Evolutionary conservation across 1,140 invertebrate species (phyloP).

Genomic region (Wiebesia pumilae): DNA sequence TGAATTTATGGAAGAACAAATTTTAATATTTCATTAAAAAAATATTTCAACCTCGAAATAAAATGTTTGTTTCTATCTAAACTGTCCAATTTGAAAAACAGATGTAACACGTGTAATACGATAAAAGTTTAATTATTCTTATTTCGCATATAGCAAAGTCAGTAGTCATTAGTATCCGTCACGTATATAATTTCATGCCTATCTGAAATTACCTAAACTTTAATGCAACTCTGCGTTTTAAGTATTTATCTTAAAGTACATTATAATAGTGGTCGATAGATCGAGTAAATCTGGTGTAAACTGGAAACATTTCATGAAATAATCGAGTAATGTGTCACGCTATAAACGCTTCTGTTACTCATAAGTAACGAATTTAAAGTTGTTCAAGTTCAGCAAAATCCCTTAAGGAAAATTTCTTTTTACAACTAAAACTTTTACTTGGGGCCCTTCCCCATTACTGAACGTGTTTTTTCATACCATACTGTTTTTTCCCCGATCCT

Average conservation of each 20-base stretch:
- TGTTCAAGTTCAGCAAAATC: conserved; percentile 28
- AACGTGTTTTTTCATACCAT: neutral
- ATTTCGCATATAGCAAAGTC: too few species aligned
- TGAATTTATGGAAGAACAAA: too few species aligned
- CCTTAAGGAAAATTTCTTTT: conserved; percentile 35
- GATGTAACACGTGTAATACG: too few species aligned
- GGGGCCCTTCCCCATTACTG: neutral
- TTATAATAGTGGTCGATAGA: neutral
- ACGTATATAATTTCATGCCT: too few species aligned
- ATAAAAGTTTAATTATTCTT: too few species aligned
- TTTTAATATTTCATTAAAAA: too few species aligned
- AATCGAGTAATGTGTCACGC: neutral
- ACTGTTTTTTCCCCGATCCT: neutral
- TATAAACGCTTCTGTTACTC: neutral
- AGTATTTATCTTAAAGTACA: neutral
- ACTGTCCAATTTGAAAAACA: too few species aligned
- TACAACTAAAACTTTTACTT: neutral
- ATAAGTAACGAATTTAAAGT: conserved; percentile 33
- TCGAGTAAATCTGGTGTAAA: neutral
- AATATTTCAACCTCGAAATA: too few species aligned
- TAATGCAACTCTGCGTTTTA: neutral
- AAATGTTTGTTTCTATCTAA: too few species aligned
- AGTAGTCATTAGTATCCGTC: too few species aligned
- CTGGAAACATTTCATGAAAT: neutral
- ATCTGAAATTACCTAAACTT: neutral